These are phyloP conservation scores for Lagria hirta DNA, from an alignment of 2,888 invertebrate species.

Conservation along the genomic window DNA sequence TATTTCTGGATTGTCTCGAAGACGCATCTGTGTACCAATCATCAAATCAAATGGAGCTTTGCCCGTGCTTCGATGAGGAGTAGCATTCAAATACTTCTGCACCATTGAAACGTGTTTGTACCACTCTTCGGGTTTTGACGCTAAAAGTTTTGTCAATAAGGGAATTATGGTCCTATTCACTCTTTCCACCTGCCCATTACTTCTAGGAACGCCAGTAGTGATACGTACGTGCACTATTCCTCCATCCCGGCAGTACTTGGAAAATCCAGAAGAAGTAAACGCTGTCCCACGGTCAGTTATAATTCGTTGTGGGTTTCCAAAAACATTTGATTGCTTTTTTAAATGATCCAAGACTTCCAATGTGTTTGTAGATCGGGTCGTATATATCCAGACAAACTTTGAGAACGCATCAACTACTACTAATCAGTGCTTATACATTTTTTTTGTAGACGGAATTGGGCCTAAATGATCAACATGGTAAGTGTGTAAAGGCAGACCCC, in stretches of 20 bases:
- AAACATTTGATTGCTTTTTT: no score
- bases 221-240: slow-evolving; percentile 41
- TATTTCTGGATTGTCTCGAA: slow-evolving; percentile 28
- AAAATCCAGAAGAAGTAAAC: slow-evolving; percentile 44
- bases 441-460: slow-evolving; percentile 39
- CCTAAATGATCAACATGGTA: slow-evolving; percentile 45
- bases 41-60: slow-evolving; percentile 33
- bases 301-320: no score
- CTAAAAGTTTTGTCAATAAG: slow-evolving; percentile 43
- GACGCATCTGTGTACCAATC: slow-evolving; percentile 32
- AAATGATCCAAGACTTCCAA: slow-evolving; percentile 38
- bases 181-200: slow-evolving; percentile 47
- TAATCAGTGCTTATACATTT: slow-evolving; percentile 40
- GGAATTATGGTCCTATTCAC: slow-evolving; percentile 40
- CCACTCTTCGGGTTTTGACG: slow-evolving; percentile 41
- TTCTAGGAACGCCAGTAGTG: slow-evolving; percentile 42
- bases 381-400: slow-evolving; percentile 43
- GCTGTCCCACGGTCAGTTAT: no score
- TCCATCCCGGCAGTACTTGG: slow-evolving; percentile 43
- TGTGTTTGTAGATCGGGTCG: slow-evolving; percentile 37
- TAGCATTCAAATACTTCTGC: slow-evolving; percentile 29
- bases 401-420: slow-evolving; percentile 41
- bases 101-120: slow-evolving; percentile 27
- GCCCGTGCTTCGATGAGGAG: slow-evolving; percentile 30
- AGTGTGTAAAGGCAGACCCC: slow-evolving; percentile 37